Evolutionary conservation across 2,888 invertebrate genomes (phyloP), one percentile per base, ranked within the genome.

Genomic region (Dynastes tityus): DNA sequence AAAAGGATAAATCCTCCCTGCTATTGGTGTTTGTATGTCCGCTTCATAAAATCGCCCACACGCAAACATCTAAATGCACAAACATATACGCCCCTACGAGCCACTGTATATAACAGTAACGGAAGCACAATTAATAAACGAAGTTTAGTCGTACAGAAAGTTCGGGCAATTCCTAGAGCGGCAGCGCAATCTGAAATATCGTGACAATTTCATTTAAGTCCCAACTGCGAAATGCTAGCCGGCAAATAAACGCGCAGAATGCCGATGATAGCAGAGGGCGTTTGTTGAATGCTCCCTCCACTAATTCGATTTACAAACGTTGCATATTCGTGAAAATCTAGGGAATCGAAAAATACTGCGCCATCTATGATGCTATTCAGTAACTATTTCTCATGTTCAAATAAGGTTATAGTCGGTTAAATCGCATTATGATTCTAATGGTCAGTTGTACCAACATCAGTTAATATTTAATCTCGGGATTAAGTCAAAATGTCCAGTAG

Each of bases 101-200:
- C 32, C 9, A 1, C 37, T 37, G 37, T 37, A 84, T 83, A 82
- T 82, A 80, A 81, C 80, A 83, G 82, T 83, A 83, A 84, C 83
- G 83, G 84, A 84, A 84, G 84, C 83, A 84, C 86, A 85, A 86
- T 87, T 87, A 86, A 86, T 86, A 87, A 87, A 86, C 85, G 86
- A 86, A 86, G 85, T 87, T 86, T 85, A 58, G 83, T 83, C 83
- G 84, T 84, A 83, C 74, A 75, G 80, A 83, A 83, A 85, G 84
- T 82, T 86, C 84, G 81, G 81, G 84, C 84, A 85, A 86, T 86
- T 86, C 85, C 82, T 82, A 83, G 82, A 83, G 83, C 83, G 83
- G 8, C 16, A 82, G 83, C 83, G 82, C 85, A 85, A 86, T 87
- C 85, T 86, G 85, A 85, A 85, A 86, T 86, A 85, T 84, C 83